Base-by-base conservation (phyloP, 1,140 invertebrate genomes). In the Drosophila burlai region DNA sequence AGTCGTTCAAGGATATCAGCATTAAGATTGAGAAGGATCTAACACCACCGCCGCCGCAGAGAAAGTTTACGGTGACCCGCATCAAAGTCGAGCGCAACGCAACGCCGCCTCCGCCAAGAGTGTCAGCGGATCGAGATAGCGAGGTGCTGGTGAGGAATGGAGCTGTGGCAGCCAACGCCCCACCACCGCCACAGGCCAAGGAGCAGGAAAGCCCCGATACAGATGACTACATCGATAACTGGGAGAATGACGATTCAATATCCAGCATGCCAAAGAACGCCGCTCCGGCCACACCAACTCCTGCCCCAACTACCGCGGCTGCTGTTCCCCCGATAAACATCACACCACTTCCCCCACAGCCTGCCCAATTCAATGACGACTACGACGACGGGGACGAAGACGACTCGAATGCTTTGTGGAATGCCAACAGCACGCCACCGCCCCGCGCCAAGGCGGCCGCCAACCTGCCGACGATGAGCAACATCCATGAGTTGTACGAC, bases 161-260 rank as follows among this genome's bases (percentile, higher is more conserved):
- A n/a, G 47, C 67, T 1, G 31, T 60, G 8, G 67, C 75, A 16
- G 75, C 80, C 38, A 82, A 81, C 18, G 80, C 58, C 3, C 71
- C 73, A 6, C 77, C 77, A 6, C 71, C 76, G 1, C 26, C 29
- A 0, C 26, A 24, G 10, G 15, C 36, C 8, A 36, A 42, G 9
- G 71, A 67, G 42, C 83, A 83, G 21, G 73, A 83, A 9, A 93
- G 92, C 58, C 92, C 92, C 0, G 92, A 93, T 52, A 93, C 92
- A 1, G 92, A 93, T 65, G 92, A 93, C 62, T 93, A 93, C 38
- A 86, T 92, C 11, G 91, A 92, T 50, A 93, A 92, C 76, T 93
- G 92, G 92, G 92, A 93, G 54, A 91, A 93, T 46, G 91, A 92
- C 45, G 91, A 92, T 34, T 91, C 81, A 0, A 60, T 77, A 57